A percentile compares a stretch with the other conserved stretches of the same genome.
These are phyloP conservation scores for Clamator glandarius DNA, from an alignment of 2,797 vertebrate species.

Conservation along the genomic window DNA sequence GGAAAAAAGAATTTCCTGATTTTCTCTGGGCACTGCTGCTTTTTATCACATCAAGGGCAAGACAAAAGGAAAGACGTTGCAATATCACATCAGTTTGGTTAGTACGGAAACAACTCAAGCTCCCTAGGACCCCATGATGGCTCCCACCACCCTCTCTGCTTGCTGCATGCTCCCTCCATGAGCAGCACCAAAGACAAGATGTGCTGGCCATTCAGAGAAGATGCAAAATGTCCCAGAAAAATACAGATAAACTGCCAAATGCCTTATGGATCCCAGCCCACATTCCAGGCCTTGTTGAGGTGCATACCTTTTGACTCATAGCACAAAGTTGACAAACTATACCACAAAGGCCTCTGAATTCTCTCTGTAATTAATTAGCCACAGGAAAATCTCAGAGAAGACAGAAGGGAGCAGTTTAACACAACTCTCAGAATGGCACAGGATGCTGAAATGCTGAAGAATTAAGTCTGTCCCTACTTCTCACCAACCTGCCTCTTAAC, in stretches of 20 bases:
- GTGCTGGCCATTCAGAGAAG: neutral
- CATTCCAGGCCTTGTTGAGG: conserved; percentile 52
- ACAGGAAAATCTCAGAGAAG: conserved; percentile 61
- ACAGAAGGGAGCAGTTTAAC: conserved; percentile 34
- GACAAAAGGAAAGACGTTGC: neutral
- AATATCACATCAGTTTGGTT: neutral
- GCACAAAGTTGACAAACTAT: conserved; percentile 15
- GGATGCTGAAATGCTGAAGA: conserved; percentile 38
- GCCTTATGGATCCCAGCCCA: conserved; percentile 41
- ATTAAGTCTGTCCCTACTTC: conserved; percentile 14
- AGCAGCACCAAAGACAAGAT: neutral
- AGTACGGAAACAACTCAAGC: neutral
- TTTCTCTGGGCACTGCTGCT: neutral
- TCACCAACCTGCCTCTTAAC: neutral
- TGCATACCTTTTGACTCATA: conserved; percentile 58
- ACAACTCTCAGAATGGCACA: conserved; percentile 39
- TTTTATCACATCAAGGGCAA: neutral
- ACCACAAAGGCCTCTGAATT: conserved; percentile 35
- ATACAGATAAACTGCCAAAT: conserved; percentile 41
- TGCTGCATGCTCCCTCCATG: neutral
- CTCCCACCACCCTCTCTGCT: neutral
- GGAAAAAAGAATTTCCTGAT: neutral
- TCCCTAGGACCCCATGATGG: neutral
- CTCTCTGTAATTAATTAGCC: conserved; percentile 57
- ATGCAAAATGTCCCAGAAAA: neutral